Percentiles rank a stretch among this genome's conserved stretches.
Evolutionary conservation across 1,140 invertebrate genomes (phyloP).

Genomic region (Cherax quadricarinatus): DNA sequence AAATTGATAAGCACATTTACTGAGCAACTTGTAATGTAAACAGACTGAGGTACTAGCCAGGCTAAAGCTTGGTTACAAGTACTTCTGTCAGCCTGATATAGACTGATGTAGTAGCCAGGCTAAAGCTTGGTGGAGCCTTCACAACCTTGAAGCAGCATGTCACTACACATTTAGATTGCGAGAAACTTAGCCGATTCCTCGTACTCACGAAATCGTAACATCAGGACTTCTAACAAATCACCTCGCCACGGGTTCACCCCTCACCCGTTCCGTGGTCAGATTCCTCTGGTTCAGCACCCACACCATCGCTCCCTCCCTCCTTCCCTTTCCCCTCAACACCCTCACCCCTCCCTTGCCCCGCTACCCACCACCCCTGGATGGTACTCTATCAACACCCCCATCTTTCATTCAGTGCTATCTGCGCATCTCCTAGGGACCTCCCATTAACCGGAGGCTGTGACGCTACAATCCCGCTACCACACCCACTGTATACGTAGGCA

Average conservation of each 20-base stretch:
- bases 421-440: background rate
- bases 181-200: background rate
- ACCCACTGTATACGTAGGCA: background rate
- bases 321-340: background rate
- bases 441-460: background rate
- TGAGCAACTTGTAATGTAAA: no score
- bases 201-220: background rate
- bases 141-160: background rate
- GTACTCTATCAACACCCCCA: background rate
- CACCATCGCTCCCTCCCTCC: background rate
- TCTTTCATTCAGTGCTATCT: constrained; percentile 31
- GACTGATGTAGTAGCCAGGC: no score
- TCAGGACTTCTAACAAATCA: no score
- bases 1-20: no score
- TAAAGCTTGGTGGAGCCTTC: background rate
- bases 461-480: background rate
- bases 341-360: constrained; percentile 5
- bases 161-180: background rate
- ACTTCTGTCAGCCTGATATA: no score
- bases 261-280: no score
- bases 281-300: no score
- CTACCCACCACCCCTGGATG: background rate
- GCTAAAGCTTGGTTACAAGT: no score
- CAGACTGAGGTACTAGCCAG: no score
- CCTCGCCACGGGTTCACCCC: background rate